These are phyloP conservation scores for Caenorhabditis plicata DNA, from an alignment of 2,888 invertebrate species.

Conservation along the genomic window DNA sequence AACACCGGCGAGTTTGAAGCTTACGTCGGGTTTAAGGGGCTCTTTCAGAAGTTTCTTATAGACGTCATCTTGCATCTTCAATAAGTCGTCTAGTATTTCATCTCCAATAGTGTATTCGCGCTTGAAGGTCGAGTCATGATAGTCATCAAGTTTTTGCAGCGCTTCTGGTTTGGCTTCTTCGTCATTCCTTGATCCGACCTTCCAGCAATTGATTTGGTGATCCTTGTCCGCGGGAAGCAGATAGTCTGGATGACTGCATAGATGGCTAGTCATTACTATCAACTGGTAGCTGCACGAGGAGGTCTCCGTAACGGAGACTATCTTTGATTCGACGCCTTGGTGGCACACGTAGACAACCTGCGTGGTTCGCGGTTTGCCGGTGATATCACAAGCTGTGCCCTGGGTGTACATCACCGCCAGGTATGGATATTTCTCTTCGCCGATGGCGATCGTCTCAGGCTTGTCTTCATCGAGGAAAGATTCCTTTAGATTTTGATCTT, in stretches of 20 bases:
- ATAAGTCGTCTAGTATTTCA: background rate
- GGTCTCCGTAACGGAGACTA: conserved; percentile 33
- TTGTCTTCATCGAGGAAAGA: too few relatives aligned
- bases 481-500: too few relatives aligned
- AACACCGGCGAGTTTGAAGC: too few relatives aligned
- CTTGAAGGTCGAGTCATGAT: conserved; percentile 36
- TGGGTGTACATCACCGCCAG: conserved; percentile 78
- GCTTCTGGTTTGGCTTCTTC: conserved; percentile 64
- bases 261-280: conserved; percentile 80
- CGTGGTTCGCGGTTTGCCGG: conserved; percentile 69
- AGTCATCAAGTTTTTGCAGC: conserved; percentile 36
- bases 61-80: conserved; percentile 2
- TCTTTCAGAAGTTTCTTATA: background rate
- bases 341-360: conserved; percentile 59
- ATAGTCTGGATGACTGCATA: conserved; percentile 85
- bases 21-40: background rate
- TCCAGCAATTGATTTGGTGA: conserved; percentile 54
- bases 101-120: conserved; percentile 17
- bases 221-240: conserved; percentile 51
- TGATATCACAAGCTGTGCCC: conserved; percentile 90
- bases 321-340: conserved; percentile 34
- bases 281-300: conserved; percentile 90
- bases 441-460: too few relatives aligned
- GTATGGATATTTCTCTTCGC: conserved; percentile 85
- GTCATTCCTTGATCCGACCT: conserved; percentile 44